Evolutionary conservation across 37 sponge, comb jelly and placozoan genomes (phyloP).

Genomic region (Halichondria panicea): DNA sequence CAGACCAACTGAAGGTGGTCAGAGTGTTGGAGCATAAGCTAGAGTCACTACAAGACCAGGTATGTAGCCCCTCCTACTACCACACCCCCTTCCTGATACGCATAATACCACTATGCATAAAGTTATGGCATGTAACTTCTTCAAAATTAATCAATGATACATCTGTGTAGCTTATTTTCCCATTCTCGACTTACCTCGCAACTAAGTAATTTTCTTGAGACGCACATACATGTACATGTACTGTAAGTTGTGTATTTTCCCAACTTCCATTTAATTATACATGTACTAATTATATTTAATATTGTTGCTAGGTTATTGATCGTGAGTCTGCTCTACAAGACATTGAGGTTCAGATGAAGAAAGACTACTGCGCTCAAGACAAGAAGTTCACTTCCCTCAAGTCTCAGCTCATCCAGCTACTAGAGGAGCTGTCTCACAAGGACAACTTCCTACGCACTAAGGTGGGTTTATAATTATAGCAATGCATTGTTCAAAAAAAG

Average conservation of each 20-base stretch:
- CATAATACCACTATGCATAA: too few species aligned
- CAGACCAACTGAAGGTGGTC: slow-evolving; percentile 11
- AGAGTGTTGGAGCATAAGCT: slow-evolving; percentile 28
- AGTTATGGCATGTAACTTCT: too few species aligned
- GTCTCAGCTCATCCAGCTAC: slow-evolving; percentile 26
- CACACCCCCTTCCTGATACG: too few species aligned
- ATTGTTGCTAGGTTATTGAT: slow-evolving; percentile 47
- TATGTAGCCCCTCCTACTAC: too few species aligned
- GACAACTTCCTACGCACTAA: slow-evolving; percentile 1
- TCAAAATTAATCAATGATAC: too few species aligned
- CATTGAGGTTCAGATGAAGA: slow-evolving; percentile 54
- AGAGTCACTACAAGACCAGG: slow-evolving; percentile 45
- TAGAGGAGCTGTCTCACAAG: slow-evolving; percentile 29
- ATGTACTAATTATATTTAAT: too few species aligned
- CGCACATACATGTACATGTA: too few species aligned
- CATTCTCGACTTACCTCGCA: too few species aligned
- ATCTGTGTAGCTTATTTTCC: too few species aligned
- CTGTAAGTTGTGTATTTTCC: not conserved
- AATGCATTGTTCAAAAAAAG: not conserved
- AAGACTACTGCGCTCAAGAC: slow-evolving; percentile 46
- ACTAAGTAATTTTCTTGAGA: too few species aligned
- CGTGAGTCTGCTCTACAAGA: slow-evolving; percentile 52
- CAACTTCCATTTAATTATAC: too few species aligned
- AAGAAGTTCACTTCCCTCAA: slow-evolving; percentile 22
- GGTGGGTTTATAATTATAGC: too few species aligned